A percentile compares a stretch with the other conserved stretches of the same genome.
Conservation (phyloP, 23 tunicate species). For the Clavelina lepadiformis region DNA sequence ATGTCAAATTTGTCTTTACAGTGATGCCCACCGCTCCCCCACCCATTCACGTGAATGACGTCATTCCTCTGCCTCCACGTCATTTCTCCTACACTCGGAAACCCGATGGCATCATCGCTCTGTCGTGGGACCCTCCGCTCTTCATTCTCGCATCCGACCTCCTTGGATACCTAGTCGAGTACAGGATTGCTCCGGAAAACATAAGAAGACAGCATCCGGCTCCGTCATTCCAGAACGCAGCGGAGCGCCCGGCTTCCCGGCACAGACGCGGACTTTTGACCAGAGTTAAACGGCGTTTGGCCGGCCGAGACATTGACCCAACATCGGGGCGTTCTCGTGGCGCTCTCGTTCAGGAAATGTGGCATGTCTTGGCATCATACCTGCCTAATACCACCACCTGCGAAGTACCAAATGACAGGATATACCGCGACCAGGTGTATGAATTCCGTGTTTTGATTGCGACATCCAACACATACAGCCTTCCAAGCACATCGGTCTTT, state of each 20-base stretch:
- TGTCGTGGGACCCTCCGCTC: conserved; percentile 56
- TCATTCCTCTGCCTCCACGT: conserved; percentile 59
- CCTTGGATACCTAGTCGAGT: conserved; percentile 66
- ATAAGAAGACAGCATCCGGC: too few species aligned
- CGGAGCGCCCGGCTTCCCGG: too few species aligned
- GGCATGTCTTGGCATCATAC: conserved; percentile 45
- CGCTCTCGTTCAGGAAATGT: neutral
- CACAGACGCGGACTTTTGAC: too few species aligned
- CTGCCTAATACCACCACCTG: conserved; percentile 37
- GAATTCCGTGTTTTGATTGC: conserved; percentile 64
- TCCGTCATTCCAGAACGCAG: too few species aligned
- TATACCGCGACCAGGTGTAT: conserved; percentile 43
- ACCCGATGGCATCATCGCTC: conserved; percentile 25
- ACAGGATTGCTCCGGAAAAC: conserved; percentile 4
- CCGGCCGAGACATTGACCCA: neutral
- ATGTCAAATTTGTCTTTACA: conserved; percentile 26
- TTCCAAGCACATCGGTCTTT: conserved; percentile 41
- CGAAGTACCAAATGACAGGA: conserved; percentile 14
- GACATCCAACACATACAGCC: conserved; percentile 37
- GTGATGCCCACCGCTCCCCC: conserved; percentile 33
- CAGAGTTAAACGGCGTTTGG: too few species aligned
- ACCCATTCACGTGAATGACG: neutral
- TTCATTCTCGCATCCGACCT: conserved; percentile 5
- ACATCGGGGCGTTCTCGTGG: neutral
- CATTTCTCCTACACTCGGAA: conserved; percentile 14